Evolutionary conservation across 1,140 invertebrate genomes (phyloP), one percentile per base, ranked within the genome.

Genomic region (Helicoverpa zea): DNA sequence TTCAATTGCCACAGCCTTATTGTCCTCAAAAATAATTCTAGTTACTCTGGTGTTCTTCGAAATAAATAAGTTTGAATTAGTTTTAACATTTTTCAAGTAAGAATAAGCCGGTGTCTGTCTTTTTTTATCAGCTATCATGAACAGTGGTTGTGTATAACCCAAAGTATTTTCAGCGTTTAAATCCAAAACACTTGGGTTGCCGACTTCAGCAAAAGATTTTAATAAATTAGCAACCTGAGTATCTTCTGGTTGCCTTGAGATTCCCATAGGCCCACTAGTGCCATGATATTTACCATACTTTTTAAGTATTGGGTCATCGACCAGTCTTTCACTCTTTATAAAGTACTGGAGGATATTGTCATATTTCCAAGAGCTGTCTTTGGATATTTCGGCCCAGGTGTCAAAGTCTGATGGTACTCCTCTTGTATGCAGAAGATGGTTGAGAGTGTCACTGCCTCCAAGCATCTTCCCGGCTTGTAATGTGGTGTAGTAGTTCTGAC

Each of bases 281-380:
- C 81, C 79, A 54, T 86, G 83, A 61, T 49, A 81, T n/a, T 54
- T 14, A 16, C 16, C 70, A 30, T 66, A 66, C 11, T 64, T 12
- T 10, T 79, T 43, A 0, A 76, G 1, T n/a, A 81, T 77, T 14
- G 51, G 52, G 0, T 47, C 16, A 29, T 82, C 80, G 13, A 70
- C 35, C 0, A 82, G 11, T 14, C 43, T 72, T 81, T 86, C 84
- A 56, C 68, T 81, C 78, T 84, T 84, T 18, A 61, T 84, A 13
- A 86, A 83, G 29, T 82, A 82, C 3, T 11, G 43, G 14, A 68
- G 64, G 14, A 68, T 12, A 2, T 68, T 68, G 11, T 68, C 47
- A 23, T 68, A 68, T 68, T 49, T 68, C 64, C 64, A 68, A 18
- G 64, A 68, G 10, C 18, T 30, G 18, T 68, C 64, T 23, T 68